Evolutionary conservation across 2,113 vertebrate genomes (phyloP).

Genomic region (Antennarius striatus): DNA sequence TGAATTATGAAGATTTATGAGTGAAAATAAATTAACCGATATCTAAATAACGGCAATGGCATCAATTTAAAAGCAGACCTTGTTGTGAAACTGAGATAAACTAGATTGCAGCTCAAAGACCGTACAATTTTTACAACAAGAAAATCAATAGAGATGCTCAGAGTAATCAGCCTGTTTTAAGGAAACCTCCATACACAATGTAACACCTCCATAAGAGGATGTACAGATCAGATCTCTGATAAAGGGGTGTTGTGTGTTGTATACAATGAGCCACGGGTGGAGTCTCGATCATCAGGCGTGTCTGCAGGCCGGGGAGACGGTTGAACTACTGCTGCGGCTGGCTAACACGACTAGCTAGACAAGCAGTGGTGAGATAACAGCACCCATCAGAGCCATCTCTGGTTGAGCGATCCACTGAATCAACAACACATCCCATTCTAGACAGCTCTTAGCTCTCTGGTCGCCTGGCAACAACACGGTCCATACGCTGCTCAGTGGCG

Average conservation of each 20-base stretch:
- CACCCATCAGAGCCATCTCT: conserved; percentile 66
- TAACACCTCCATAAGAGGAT: background rate
- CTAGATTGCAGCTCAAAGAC: no score
- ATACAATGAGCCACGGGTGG: background rate
- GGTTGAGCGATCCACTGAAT: conserved; percentile 63
- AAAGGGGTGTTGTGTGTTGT: background rate
- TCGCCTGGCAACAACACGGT: conserved; percentile 77
- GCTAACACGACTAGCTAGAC: conserved; percentile 18
- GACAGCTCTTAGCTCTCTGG: conserved; percentile 61
- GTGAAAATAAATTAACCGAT: no score
- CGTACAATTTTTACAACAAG: no score
- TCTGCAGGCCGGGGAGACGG: conserved; percentile 13
- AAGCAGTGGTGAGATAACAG: conserved; percentile 60
- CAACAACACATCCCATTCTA: conserved; percentile 73
- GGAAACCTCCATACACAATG: no score
- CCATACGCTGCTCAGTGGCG: conserved; percentile 47
- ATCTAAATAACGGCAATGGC: no score
- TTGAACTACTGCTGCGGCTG: conserved; percentile 23
- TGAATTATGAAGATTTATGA: no score
- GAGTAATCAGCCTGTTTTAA: no score
- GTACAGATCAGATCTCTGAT: background rate
- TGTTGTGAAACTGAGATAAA: no score
- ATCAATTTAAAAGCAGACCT: no score
- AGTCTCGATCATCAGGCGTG: conserved; percentile 4
- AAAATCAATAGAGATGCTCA: no score